Base-by-base conservation (phyloP, 1,140 invertebrate genomes). In the Drosophila murphyi region DNA sequence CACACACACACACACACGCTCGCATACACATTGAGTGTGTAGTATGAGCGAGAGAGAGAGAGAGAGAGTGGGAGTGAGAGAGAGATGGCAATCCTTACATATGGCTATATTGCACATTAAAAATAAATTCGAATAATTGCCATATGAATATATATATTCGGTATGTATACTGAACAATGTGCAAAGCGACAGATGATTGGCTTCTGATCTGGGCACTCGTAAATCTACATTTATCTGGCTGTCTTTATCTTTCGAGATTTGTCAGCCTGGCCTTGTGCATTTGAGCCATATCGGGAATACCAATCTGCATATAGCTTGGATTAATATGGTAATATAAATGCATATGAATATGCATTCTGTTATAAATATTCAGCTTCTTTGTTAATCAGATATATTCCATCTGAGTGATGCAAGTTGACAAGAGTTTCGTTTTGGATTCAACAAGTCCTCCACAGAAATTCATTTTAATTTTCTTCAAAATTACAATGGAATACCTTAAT, bases 51-150 rank as follows among this genome's bases (percentile, higher is more conserved):
- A 3, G 31, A 34, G 32, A 10, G 43, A 48, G 47, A 31, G 20
- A 28, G 12, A 39, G n/a, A 62, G 41, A 20, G 67, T 4, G 54
- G 5, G 1, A 47, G 12, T 12, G 12, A 20, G 67, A 4, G 54
- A 8, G 1, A 47, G 45, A 34, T 6, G 5, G 20, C 20, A 20
- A 20, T 10, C 7, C n/a, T 10, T 67, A 61, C 69, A 55, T 64
- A 71, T 72, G 68, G 57, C 55, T 68, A 71, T 35, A 74, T 70
- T 62, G 72, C 65, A 70, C 35, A 76, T 76, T 76, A 76, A 76
- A 76, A 76, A 72, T 76, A 76, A 76, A 76, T 76, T 72, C 55
- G 31, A 72, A 72, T 76, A 72, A 76, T 76, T 60, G 73, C 55
- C 69, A 65, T 72, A 60, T 76, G 54, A 65, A 72, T 65, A 59